Evolutionary conservation across 92 coral and sea anemone species (phyloP).

Genomic region (Desmophyllum pertusum): DNA sequence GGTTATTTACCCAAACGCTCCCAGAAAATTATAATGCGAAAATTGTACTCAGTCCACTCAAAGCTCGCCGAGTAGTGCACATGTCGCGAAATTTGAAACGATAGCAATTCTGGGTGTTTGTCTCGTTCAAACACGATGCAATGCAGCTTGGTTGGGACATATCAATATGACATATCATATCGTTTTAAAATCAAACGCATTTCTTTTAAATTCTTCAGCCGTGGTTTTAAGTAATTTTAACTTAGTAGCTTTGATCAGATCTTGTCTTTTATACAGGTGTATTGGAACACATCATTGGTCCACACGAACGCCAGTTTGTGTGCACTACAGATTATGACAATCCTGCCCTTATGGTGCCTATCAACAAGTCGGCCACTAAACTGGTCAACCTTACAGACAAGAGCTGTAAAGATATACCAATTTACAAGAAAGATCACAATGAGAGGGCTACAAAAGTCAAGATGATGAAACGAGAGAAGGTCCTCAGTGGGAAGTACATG

Average conservation of each 20-base stretch:
- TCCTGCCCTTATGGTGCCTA: constrained; percentile 79
- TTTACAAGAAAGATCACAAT: constrained; percentile 50
- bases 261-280: constrained; percentile 59
- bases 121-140: too few relatives aligned
- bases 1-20: too few relatives aligned
- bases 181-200: background rate
- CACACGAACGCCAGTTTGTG: constrained; percentile 91
- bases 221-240: background rate
- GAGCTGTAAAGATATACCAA: constrained; percentile 63
- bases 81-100: too few relatives aligned
- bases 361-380: constrained; percentile 77
- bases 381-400: constrained; percentile 72
- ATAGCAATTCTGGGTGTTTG: too few relatives aligned
- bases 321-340: constrained; percentile 68
- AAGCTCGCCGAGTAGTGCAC: too few relatives aligned
- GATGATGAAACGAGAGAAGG: constrained; percentile 53
- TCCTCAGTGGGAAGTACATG: constrained; percentile 59
- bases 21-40: too few relatives aligned
- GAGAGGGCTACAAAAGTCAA: constrained; percentile 34
- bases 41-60: too few relatives aligned
- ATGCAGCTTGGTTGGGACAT: too few relatives aligned
- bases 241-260: background rate
- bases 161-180: too few relatives aligned
- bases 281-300: constrained; percentile 71
- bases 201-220: background rate